Evolutionary conservation across 2,797 vertebrate species (phyloP), one percentile per base, ranked within the genome.

Genomic region (Danio aesculapii): DNA sequence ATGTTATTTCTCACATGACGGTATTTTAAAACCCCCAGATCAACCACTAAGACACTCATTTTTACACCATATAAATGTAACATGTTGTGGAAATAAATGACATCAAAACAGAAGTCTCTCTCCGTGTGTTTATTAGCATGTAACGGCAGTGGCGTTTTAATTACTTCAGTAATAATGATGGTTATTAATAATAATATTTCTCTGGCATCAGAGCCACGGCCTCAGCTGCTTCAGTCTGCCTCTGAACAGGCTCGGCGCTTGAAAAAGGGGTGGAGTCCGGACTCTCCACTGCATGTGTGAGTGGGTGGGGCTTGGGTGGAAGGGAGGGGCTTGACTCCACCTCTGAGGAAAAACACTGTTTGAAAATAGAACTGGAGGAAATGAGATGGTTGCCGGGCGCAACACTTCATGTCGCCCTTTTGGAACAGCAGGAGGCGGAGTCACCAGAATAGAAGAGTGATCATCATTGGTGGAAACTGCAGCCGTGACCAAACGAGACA

Each of bases 41-140:
- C 89, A 81, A 74, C 67, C 59, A 17, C 87, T 84, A 21, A 87
- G 62, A 52, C 93, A 92, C 93, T 91, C 92, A 91, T 91, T 91
- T 94, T 91, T 88, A 93, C 94, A 95, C 92, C 90, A 86, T 93
- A 92, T 95, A 94, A 95, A 94, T 98, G 96, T 98, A 95, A 95
- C 89, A 91, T 95, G 93, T 95, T 96, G 95, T 95, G 94, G 96
- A 94, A 98, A 98, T 98, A 98, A 97, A 98, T 92, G 89, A 92
- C 92, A 91, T 86, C 91, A 92, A 84, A 92, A 53, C 72, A 53
- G 59, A 8, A 41, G 84, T 69, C 70, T 87, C 77, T 89, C 72
- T 87, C 67, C 13, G 14, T 14, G 41, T 49, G 30, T 81, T 84
- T 84, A 83, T 75, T 84, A 58, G 19, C 50, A 59, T 30, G 50